Evolutionary conservation across 2,888 invertebrate genomes (phyloP), one percentile per base, ranked within the genome.

Genomic region (Steinernema hermaphroditum): DNA sequence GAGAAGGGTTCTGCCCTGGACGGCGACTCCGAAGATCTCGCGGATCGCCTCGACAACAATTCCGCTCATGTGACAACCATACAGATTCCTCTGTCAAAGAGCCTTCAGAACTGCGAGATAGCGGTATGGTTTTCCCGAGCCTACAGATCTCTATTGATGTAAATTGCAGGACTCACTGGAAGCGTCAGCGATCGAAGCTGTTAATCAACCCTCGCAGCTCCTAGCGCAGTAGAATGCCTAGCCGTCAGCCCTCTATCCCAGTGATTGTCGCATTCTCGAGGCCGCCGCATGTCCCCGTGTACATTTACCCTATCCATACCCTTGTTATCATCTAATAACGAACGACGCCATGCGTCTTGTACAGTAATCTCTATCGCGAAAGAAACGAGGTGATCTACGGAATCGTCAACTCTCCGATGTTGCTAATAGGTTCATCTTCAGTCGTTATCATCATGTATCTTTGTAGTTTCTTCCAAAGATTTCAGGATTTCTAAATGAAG

Each of bases 1-100:
- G 68, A 62, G 70, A 70, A 89, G 50, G 79, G 78, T 16, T 91
- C 90, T 49, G 92, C 89, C 77, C 12, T 34, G 16, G 62, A 62
- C 29, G 2, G 12, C 1, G 16, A 62, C 22, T 32, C 34, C 8
- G 62, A 62, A n/a, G 9, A 62, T 32, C 16, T 62, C 16, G 62
- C 62, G 9, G 62, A 62, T 16, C 62, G 32, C 12, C 22, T 62
- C 32, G 62, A 62, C 22, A 62, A 62, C 62, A 62, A 62, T 14
- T 29, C 62, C 34, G 62, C 49, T 32, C 71, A 68, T 24, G 72
- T 72, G 37, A 74, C 71, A 14, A 74, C 44, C 34, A 74, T 72
- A n/a, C 74, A 71, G 44, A 68, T 74, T 29, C 74, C 74, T 19
- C 29, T 69, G 46, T 75, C 75, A 12, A 75, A 76, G 44, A 71